Evolutionary conservation across 2,888 invertebrate genomes (phyloP).

Genomic region (Pollenia griseotomentosa): DNA sequence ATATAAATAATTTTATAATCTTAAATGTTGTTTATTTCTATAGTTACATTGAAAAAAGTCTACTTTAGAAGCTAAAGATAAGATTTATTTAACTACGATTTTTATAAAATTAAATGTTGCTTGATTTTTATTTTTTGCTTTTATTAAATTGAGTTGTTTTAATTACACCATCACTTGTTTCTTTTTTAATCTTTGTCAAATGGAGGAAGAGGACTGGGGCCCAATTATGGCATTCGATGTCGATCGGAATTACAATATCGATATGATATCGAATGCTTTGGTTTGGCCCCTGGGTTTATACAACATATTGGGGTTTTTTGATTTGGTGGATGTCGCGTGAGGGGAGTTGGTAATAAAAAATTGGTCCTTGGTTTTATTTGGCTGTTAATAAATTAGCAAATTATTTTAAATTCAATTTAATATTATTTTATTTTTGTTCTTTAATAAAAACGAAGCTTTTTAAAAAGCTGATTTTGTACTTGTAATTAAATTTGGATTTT

Average conservation of each 20-base stretch:
- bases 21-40: slow-evolving; percentile 69
- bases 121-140: slow-evolving; percentile 25
- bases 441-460: slow-evolving; percentile 64
- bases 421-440: slow-evolving; percentile 75
- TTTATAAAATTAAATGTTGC: slow-evolving; percentile 54
- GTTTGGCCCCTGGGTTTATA: not conserved
- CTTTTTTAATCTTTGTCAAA: slow-evolving; percentile 64
- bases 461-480: slow-evolving; percentile 71
- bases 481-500: slow-evolving; percentile 59
- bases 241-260: no score
- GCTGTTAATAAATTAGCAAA: slow-evolving; percentile 62
- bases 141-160: slow-evolving; percentile 67
- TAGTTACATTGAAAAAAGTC: slow-evolving; percentile 64
- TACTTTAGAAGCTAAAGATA: slow-evolving; percentile 68
- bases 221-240: not conserved
- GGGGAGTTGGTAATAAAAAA: slow-evolving; percentile 75
- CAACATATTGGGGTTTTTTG: slow-evolving; percentile 4
- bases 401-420: slow-evolving; percentile 71
- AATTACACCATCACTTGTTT: slow-evolving; percentile 72
- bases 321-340: not conserved
- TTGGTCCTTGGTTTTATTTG: slow-evolving; percentile 79
- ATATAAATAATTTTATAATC: slow-evolving; percentile 66
- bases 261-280: no score
- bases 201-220: not conserved
- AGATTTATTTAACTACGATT: slow-evolving; percentile 73